These are phyloP conservation scores for Brachionus koreanus DNA, from an alignment of 1,140 invertebrate genomes.

Conservation along the genomic window DNA sequence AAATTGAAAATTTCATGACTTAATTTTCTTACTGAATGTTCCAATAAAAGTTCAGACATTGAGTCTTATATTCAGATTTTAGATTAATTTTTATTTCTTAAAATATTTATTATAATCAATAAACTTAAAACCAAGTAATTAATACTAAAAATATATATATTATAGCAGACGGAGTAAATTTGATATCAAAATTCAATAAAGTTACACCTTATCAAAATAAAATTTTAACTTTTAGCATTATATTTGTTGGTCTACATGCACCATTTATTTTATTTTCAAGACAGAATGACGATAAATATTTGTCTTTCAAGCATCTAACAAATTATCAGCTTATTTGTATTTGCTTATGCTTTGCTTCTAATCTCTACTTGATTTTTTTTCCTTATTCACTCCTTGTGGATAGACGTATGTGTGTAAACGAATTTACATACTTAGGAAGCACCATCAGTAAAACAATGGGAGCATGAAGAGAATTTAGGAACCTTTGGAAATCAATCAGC, in stretches of 20 bases:
- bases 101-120: not conserved
- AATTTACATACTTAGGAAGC: no score
- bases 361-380: no score
- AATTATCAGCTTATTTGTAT: no score
- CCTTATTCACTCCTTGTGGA: no score
- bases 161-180: not conserved
- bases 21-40: not conserved
- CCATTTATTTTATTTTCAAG: not conserved
- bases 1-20: not conserved
- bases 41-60: not conserved
- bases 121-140: not conserved
- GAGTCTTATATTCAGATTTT: not conserved
- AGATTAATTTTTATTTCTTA: not conserved
- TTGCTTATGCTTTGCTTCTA: no score
- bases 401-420: no score
- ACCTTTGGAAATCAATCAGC: no score
- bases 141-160: not conserved
- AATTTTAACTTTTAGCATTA: not conserved
- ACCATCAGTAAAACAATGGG: no score
- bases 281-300: not conserved
- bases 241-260: not conserved
- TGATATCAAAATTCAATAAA: not conserved
- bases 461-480: no score
- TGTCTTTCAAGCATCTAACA: not conserved
- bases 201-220: not conserved